phyloP scores from a whole-genome alignment of 2,888 invertebrate genomes.

The Heliconius erato region DNA sequence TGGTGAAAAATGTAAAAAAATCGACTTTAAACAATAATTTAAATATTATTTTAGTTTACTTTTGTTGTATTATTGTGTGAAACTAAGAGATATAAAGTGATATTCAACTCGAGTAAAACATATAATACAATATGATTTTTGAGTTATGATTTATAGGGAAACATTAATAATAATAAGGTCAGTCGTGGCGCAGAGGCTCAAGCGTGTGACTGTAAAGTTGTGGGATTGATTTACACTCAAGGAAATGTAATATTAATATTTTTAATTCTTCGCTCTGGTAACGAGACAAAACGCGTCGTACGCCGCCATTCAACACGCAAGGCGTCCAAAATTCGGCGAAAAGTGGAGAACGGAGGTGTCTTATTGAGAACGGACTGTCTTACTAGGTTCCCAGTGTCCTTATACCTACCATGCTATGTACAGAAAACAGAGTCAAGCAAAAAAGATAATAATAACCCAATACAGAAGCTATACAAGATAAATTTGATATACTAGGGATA shows the following conservation, averaged over 20 bases:
- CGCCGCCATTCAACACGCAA: not conserved
- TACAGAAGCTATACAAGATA: too few species aligned
- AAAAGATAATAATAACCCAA: not conserved
- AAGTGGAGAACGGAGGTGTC: not conserved
- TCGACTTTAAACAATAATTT: not conserved
- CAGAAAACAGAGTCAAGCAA: not conserved
- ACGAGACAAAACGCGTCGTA: too few species aligned
- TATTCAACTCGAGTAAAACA: not conserved
- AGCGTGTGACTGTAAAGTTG: not conserved
- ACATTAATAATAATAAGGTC: not conserved
- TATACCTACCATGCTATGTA: not conserved
- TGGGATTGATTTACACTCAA: not conserved
- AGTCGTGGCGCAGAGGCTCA: not conserved
- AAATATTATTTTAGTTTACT: not conserved
- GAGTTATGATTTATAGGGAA: not conserved
- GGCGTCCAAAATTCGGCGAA: not conserved
- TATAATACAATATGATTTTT: not conserved
- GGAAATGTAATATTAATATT: not conserved
- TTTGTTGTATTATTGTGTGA: not conserved
- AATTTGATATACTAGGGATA: slow-evolving; percentile 4
- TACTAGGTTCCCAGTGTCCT: not conserved
- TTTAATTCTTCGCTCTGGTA: not conserved
- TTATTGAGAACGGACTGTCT: not conserved
- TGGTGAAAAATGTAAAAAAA: not conserved
- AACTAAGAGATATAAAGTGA: not conserved